A percentile compares a stretch with the other conserved stretches of the same genome.
Conservation (phyloP, 2,113 vertebrate species). For the Eonycteris spelaea region DNA sequence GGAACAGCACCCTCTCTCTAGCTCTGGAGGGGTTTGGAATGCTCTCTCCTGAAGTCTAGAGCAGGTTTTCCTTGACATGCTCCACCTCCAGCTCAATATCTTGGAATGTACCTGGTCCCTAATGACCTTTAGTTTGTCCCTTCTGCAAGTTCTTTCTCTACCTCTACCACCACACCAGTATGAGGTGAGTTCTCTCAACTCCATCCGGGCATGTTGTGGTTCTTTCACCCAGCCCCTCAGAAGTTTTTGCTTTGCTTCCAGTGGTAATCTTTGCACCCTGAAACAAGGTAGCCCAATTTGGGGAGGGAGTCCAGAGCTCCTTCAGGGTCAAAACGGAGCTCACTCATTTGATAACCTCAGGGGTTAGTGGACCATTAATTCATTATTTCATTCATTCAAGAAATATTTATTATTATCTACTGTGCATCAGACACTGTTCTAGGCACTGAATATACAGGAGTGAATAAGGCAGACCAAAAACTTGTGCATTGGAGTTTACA, state of each 20-base stretch:
- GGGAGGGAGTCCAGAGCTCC: not conserved
- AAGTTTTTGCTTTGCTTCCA: constrained; percentile 29
- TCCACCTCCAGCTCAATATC: not conserved
- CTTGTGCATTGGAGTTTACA: not conserved
- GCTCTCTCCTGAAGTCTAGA: not conserved
- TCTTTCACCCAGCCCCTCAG: not conserved
- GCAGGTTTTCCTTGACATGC: not conserved
- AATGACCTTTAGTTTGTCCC: not conserved
- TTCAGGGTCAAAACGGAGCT: not conserved
- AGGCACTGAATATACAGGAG: not conserved
- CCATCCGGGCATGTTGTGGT: not conserved
- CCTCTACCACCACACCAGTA: not conserved
- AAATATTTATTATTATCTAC: constrained; percentile 1
- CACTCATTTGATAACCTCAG: not conserved
- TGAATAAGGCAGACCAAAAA: not conserved
- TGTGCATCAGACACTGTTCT: not conserved
- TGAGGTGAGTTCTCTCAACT: not conserved
- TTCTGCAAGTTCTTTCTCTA: not conserved
- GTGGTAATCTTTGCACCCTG: not conserved
- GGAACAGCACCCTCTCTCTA: not conserved
- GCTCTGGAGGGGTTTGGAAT: not conserved
- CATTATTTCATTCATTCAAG: not conserved
- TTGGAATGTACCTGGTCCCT: not conserved
- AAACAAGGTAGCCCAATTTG: not conserved
- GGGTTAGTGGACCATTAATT: not conserved